These are phyloP conservation scores for Tachyglossus aculeatus DNA, from an alignment of 2,797 vertebrate species.

Conservation along the genomic window DNA sequence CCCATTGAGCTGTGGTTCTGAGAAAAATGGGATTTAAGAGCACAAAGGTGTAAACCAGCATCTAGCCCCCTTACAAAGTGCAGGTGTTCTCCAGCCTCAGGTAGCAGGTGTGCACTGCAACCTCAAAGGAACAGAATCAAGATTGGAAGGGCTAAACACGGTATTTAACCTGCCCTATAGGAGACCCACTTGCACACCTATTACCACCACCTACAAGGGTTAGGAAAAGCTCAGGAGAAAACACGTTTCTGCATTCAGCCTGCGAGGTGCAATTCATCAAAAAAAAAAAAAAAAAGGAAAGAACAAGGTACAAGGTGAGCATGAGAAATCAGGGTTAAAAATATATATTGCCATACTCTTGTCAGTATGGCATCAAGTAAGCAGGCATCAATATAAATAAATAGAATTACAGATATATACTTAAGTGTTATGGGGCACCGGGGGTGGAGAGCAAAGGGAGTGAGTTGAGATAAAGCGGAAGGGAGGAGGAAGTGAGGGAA, in stretches of 20 bases:
- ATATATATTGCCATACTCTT: no score
- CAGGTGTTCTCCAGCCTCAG: neutral
- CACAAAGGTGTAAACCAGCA: neutral
- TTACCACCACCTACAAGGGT: neutral
- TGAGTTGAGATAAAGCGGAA: no score
- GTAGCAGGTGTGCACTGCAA: neutral
- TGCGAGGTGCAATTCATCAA: neutral
- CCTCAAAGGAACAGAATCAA: neutral
- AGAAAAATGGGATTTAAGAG: no score
- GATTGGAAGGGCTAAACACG: accelerated
- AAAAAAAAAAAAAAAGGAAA: neutral
- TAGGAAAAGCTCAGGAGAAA: neutral
- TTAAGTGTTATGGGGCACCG: no score
- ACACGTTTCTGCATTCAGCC: neutral
- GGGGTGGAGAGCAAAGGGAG: no score
- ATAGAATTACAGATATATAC: no score
- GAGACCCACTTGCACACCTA: neutral
- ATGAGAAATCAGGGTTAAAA: neutral
- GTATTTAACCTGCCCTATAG: neutral
- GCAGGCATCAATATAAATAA: no score
- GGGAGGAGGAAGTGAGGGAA: no score
- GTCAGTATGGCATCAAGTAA: no score
- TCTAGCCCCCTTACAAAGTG: neutral
- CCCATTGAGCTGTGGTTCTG: no score
- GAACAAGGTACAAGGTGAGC: no score